A percentile compares a stretch with the other conserved stretches of the same genome.
Conservation (phyloP, 2,888 invertebrate genomes). For the Oxyscelio sp. region DNA sequence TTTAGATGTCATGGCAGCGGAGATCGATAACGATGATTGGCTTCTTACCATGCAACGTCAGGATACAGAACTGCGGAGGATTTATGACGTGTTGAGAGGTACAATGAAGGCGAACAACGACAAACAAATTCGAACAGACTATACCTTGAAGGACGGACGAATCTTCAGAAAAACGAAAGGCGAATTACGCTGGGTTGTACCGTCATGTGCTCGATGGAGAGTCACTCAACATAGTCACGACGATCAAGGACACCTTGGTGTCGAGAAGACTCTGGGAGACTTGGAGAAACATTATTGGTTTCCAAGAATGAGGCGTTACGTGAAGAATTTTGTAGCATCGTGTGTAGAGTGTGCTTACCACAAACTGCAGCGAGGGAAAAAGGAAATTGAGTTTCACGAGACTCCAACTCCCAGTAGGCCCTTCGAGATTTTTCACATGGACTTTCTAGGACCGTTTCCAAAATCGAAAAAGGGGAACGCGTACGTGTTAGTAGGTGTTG, state of each 20-base stretch:
- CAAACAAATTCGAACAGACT: conserved; percentile 1
- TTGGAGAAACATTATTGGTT: conserved; percentile 25
- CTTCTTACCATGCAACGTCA: conserved; percentile 18
- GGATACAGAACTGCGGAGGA: conserved; percentile 10
- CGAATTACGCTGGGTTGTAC: conserved; percentile 16
- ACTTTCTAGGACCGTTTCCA: conserved; percentile 9
- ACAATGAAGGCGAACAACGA: not conserved
- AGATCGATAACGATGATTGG: conserved; percentile 23
- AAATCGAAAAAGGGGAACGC: not conserved
- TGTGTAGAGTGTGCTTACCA: conserved; percentile 15
- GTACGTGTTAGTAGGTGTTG: not conserved
- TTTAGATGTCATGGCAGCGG: not conserved
- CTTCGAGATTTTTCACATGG: conserved; percentile 20
- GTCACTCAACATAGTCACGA: conserved; percentile 21
- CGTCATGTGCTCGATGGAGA: conserved; percentile 9
- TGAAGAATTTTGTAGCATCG: not conserved
- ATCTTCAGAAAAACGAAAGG: not conserved
- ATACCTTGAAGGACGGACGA: not conserved
- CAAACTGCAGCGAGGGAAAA: not conserved
- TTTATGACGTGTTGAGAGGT: not conserved
- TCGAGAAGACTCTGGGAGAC: conserved; percentile 28
- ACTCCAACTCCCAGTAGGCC: conserved; percentile 2
- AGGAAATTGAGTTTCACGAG: not conserved
- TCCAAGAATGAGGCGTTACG: not conserved
- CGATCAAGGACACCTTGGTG: conserved; percentile 13